A percentile compares a stretch with the other conserved stretches of the same genome.
Conservation (phyloP, 2,888 invertebrate species). For the Nomada fucata region DNA sequence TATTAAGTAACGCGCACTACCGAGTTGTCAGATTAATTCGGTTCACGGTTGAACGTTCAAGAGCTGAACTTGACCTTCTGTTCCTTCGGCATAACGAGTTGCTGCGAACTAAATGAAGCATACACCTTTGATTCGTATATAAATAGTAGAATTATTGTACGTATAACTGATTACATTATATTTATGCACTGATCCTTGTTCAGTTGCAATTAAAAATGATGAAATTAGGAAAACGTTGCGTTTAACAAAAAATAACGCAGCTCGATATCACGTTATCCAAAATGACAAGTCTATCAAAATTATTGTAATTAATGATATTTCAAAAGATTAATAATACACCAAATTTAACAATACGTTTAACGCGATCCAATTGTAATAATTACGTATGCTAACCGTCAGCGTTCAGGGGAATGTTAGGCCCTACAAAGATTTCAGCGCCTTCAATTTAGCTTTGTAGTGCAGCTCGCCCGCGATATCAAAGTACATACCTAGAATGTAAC, state of each 20-base stretch:
- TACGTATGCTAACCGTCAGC: no score
- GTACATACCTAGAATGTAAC: conserved; percentile 17
- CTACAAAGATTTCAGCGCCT: neutral
- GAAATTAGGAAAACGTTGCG: no score
- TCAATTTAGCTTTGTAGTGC: conserved; percentile 13
- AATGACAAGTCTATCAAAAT: no score
- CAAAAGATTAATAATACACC: no score
- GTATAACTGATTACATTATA: no score
- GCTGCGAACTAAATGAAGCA: conserved; percentile 19
- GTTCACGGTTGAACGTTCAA: conserved; percentile 28
- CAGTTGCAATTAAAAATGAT: no score
- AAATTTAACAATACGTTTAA: no score
- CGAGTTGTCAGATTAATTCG: conserved; percentile 41
- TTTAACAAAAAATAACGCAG: no score
- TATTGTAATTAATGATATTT: no score
- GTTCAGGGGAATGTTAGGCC: neutral
- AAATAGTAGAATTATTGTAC: neutral
- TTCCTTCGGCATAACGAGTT: conserved; percentile 25
- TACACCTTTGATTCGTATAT: neutral
- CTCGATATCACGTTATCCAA: no score
- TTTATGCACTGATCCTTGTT: no score
- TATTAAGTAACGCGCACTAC: conserved; percentile 46
- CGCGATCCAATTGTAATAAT: no score
- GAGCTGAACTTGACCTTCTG: conserved; percentile 38
- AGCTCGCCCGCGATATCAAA: conserved; percentile 26